Evolutionary conservation across 2,888 invertebrate genomes (phyloP).

Genomic region (Polyommatus iphigenia): DNA sequence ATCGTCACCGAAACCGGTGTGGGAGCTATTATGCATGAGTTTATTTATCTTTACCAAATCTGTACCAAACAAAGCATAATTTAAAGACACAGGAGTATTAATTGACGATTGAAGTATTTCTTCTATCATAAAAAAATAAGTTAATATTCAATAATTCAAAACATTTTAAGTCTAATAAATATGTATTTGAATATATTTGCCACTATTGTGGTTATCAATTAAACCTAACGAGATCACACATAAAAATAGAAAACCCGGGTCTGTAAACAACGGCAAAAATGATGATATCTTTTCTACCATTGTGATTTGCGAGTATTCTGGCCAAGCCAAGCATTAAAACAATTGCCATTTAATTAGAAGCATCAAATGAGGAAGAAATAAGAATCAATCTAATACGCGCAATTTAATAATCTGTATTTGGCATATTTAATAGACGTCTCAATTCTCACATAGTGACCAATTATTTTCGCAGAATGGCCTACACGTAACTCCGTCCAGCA

Average conservation of each 20-base stretch:
- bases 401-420: neutral
- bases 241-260: neutral
- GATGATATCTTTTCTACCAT: neutral
- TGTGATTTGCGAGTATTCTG: neutral
- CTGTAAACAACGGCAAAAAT: neutral
- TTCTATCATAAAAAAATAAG: too few relatives aligned
- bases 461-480: constrained; percentile 60
- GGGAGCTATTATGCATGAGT: too few relatives aligned
- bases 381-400: neutral
- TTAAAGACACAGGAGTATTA: too few relatives aligned
- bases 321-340: neutral
- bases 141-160: too few relatives aligned
- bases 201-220: neutral
- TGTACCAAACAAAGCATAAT: too few relatives aligned
- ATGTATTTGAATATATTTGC: too few relatives aligned
- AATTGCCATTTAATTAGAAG: neutral
- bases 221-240: neutral
- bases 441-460: neutral
- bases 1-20: too few relatives aligned
- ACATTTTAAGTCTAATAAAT: too few relatives aligned
- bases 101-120: too few relatives aligned
- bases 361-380: neutral
- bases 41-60: too few relatives aligned
- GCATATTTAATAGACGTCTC: too few relatives aligned
- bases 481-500: constrained; percentile 63